A percentile compares a stretch with the other conserved stretches of the same genome.
Conservation (phyloP, 1,140 invertebrate species). For the Hyphantria cunea region DNA sequence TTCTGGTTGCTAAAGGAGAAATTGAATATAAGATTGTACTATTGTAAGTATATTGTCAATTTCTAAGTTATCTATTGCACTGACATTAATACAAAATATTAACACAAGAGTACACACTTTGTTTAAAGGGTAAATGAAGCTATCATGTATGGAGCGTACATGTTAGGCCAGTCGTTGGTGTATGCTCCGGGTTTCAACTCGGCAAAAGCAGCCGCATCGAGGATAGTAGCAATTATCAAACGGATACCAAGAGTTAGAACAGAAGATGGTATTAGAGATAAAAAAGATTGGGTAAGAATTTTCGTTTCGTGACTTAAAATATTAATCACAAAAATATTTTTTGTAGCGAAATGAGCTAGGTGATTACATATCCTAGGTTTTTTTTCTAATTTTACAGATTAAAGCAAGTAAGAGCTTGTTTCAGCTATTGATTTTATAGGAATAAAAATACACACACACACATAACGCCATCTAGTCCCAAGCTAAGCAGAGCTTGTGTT, state of each 20-base stretch:
- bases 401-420: too few relatives aligned
- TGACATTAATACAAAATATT: too few relatives aligned
- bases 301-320: too few relatives aligned
- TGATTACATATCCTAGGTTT: too few relatives aligned
- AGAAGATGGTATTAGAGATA: constrained; percentile 56
- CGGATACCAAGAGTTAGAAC: constrained; percentile 79
- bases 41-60: constrained; percentile 81
- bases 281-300: constrained; percentile 62
- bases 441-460: too few relatives aligned
- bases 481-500: too few relatives aligned
- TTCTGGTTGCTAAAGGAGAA: constrained; percentile 84
- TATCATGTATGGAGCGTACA: constrained; percentile 93
- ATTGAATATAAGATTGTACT: constrained; percentile 88
- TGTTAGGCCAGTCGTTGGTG: constrained; percentile 92
- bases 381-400: too few relatives aligned
- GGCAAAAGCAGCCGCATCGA: constrained; percentile 90
- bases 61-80: neutral
- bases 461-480: too few relatives aligned
- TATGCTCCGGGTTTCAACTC: constrained; percentile 95
- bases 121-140: constrained; percentile 89
- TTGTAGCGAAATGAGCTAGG: too few relatives aligned
- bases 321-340: too few relatives aligned
- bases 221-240: constrained; percentile 84
- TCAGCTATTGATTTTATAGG: too few relatives aligned
- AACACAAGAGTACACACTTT: neutral